These are phyloP conservation scores for Cantharis rufa DNA, from an alignment of 2,888 invertebrate genomes.

Conservation along the genomic window DNA sequence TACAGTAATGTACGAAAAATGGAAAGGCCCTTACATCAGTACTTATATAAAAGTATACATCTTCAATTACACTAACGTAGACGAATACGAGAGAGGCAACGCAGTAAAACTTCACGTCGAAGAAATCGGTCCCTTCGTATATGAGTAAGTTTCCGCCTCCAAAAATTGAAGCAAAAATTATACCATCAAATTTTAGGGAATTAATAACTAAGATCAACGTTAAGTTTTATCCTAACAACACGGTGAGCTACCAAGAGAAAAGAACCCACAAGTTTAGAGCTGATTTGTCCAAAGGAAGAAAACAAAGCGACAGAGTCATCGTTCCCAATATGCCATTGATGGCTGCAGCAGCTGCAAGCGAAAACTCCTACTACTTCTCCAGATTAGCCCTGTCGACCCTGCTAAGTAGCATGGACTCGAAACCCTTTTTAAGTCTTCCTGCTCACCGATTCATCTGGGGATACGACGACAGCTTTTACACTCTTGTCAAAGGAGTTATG, in stretches of 20 bases:
- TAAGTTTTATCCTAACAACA: constrained; percentile 60
- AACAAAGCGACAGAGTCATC: constrained; percentile 62
- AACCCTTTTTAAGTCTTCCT: constrained; percentile 60
- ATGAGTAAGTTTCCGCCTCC: constrained; percentile 61
- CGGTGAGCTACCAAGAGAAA: constrained; percentile 69
- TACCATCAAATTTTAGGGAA: constrained; percentile 57
- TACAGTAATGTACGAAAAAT: constrained; percentile 60
- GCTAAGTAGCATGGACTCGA: constrained; percentile 50
- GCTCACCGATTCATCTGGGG: constrained; percentile 72
- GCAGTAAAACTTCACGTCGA: constrained; percentile 67
- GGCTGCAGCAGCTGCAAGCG: constrained; percentile 61
- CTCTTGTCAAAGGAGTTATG: constrained; percentile 57
- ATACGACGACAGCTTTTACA: constrained; percentile 67
- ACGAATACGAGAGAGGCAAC: constrained; percentile 60
- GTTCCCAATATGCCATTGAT: constrained; percentile 80
- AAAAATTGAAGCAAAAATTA: constrained; percentile 38
- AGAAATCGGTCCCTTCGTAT: constrained; percentile 75
- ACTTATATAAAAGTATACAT: constrained; percentile 67
- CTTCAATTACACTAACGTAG: constrained; percentile 83
- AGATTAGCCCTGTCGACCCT: constrained; percentile 57
- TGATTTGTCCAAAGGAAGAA: constrained; percentile 61
- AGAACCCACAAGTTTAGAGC: constrained; percentile 69
- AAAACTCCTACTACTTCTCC: constrained; percentile 53
- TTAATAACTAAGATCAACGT: constrained; percentile 64
- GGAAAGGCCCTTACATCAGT: constrained; percentile 64